Evolutionary conservation across 2,113 vertebrate genomes (phyloP), one percentile per base, ranked within the genome.

Genomic region (Muntiacus muntjak): DNA sequence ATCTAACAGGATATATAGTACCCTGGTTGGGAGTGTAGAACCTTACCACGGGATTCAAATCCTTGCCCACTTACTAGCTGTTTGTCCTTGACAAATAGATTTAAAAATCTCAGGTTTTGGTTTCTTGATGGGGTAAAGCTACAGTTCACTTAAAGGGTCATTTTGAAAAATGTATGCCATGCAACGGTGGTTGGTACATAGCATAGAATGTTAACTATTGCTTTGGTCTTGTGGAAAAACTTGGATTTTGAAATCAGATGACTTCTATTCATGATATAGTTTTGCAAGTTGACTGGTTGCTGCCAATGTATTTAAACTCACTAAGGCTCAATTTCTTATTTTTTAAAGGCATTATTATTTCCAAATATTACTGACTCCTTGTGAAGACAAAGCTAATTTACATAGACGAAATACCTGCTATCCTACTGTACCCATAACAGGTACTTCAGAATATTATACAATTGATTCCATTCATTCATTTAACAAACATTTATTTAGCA

Each of bases 401-500:
- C 43, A 33, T 19, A 89, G 30, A 93, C 28, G 36, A 79, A 92
- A 60, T 64, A 13, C 14, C 79, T 90, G 6, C 11, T 92, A 3
- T 36, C 16, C 26, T 84, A 17, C 30, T 50, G 8, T 26, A 64
- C 1, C 40, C 1, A 16, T 84, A 87, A 87, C 2, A 93, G 6
- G 9, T 33, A 87, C 33, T 78, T 97, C 7, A 87, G 23, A 89
- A 71, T 55, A 87, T 33, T 62, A 74, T 16, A 7, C 25, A 62
- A 28, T 43, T 36, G 50, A 95, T 54, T 88, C 11, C 74, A 82
- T 52, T 87, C 45, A 79, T 11, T 97, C 40, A 89, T 52, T 91
- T n/a, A 90, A 64, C n/a, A 93, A 88, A 40, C 84, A 90, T 74
- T 94, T 94, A 74, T 57, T 84, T 85, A 89, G 43, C 81, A 12